A percentile compares a stretch with the other conserved stretches of the same genome.
Conservation (phyloP, 1,140 invertebrate species). For the Globodera ellingtonae region DNA sequence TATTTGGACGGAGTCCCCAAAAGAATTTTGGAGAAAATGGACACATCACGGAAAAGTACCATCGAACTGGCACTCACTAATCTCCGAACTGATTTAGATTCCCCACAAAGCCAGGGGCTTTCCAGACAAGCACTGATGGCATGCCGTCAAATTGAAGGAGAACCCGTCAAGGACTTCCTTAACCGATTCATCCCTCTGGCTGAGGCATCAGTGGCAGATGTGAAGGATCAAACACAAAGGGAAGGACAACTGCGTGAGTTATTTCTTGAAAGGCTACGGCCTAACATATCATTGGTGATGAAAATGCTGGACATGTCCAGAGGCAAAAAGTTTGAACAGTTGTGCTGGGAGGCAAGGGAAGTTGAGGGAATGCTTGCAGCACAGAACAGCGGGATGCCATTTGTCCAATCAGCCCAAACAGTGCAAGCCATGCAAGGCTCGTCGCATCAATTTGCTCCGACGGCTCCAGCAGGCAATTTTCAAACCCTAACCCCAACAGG, state of each 20-base stretch:
- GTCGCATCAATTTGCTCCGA: background rate
- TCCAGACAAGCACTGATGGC: background rate
- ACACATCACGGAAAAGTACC: background rate
- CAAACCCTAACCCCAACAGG: no score
- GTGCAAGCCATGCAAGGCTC: background rate
- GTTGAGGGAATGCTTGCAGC: slow-evolving; percentile 2
- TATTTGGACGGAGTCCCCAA: slow-evolving; percentile 4
- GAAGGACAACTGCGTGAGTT: background rate
- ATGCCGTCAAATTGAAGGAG: background rate
- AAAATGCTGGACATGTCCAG: slow-evolving; percentile 4
- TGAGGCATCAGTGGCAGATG: background rate
- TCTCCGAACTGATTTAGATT: background rate
- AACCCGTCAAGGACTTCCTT: slow-evolving; percentile 1
- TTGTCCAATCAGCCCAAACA: background rate
- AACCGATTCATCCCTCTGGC: slow-evolving; percentile 6
- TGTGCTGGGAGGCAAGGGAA: slow-evolving; percentile 2
- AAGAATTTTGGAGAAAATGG: background rate
- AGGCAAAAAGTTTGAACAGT: background rate
- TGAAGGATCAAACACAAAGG: background rate
- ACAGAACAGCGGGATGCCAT: background rate
- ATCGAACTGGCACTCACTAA: background rate
- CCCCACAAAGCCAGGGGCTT: background rate
- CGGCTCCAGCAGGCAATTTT: no score
- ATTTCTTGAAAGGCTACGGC: background rate
- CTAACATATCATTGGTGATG: background rate